These are phyloP conservation scores for Orgyia antiqua DNA, from an alignment of 2,888 invertebrate genomes.

Conservation along the genomic window DNA sequence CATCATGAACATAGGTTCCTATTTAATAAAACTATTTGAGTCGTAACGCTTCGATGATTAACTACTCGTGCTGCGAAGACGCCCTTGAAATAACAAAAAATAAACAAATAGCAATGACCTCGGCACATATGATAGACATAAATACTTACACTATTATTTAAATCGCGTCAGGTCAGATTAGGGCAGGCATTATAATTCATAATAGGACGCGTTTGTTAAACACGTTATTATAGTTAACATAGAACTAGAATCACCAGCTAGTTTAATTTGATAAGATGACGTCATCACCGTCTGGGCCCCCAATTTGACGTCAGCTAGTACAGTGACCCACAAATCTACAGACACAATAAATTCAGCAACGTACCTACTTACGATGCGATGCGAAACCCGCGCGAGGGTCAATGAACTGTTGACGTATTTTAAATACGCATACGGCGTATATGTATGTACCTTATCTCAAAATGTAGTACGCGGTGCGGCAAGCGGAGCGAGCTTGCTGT, in stretches of 20 bases:
- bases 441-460: constrained; percentile 65
- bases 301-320: constrained; percentile 67
- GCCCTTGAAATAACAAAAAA: constrained; percentile 71
- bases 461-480: constrained; percentile 62
- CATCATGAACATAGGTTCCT: neutral
- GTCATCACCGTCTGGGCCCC: constrained; percentile 67
- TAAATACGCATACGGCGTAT: constrained; percentile 60
- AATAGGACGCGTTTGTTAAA: constrained; percentile 54
- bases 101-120: constrained; percentile 72
- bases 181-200: constrained; percentile 63
- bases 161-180: constrained; percentile 63
- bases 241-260: constrained; percentile 68
- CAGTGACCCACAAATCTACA: constrained; percentile 76
- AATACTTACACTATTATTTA: constrained; percentile 50
- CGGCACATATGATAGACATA: constrained; percentile 64
- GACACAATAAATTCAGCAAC: constrained; percentile 74
- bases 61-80: constrained; percentile 26
- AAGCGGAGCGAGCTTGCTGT: constrained; percentile 52
- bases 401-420: constrained; percentile 75
- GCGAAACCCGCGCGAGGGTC: constrained; percentile 50
- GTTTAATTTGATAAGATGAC: constrained; percentile 59
- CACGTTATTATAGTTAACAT: constrained; percentile 48
- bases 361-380: constrained; percentile 60
- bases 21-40: constrained; percentile 20
- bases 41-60: constrained; percentile 19